Evolutionary conservation across 1,140 invertebrate genomes (phyloP), one percentile per base, ranked within the genome.

Genomic region (Cotesia vestalis): DNA sequence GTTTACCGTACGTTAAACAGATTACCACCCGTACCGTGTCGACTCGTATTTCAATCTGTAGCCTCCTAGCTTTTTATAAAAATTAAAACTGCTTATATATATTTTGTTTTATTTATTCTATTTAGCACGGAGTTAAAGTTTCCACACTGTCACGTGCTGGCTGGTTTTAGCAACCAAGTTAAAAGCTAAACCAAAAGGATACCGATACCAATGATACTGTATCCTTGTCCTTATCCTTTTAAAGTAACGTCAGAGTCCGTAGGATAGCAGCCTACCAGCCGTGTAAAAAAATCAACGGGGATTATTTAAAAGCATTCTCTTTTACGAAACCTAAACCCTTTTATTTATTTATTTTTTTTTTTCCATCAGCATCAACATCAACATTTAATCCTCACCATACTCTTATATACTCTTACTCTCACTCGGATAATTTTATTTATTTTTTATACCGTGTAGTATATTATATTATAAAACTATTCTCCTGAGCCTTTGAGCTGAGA

Each of bases 251-350:
- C 40, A 46, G 40, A 11, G 6, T 46, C 40, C 9, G 20, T 36
- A 69, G 9, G 55, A 35, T 59, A 57, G 34, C 36, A 67, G 66
- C 14, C 35, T 51, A 34, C 6, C 52, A 46, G 17, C 9, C 57
- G 40, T 69, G 40, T 9, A 40, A 59, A 59, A 40, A 40, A 12
- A 57, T 27, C 12, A 60, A 20, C 61, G 64, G 20, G 77, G 74
- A 79, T 82, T 82, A 83, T 83, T 83, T 78, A 81, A 72, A 71
- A 63, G 74, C 72, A 79, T 78, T 79, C 75, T 64, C 52, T 55
- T 20, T 35, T 36, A 20, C 34, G 40, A 62, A 57, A 40, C 71
- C 57, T 71, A 36, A 57, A 67, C 71, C 63, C 36, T 61, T 17
- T 46, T 38, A 12, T 38, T 66, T 20, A 51, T 40, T 40, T n/a